Base-by-base conservation (phyloP, 1,140 invertebrate genomes). In the Aculops lycopersici region DNA sequence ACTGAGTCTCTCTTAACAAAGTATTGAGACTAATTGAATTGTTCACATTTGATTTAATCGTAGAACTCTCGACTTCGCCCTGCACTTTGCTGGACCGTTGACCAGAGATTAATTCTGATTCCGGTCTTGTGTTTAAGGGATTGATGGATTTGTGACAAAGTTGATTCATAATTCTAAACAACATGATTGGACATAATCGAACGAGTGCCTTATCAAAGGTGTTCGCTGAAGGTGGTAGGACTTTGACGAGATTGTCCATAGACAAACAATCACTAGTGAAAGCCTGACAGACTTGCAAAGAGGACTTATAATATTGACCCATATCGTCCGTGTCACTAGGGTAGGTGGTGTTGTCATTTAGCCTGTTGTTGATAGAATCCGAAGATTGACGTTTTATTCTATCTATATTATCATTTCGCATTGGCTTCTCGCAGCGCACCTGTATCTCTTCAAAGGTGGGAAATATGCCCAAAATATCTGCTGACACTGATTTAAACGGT, bases 261-360 rank as follows among this genome's bases (percentile, higher is more conserved):
- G 45, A 45, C 5, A 46, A 19, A 39, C 45, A 46, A 14, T 45
- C 37, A 16, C 20, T 17, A 3, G 43, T 45, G 17, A 45, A 42
- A 19, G 35, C 36, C n/a, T 41, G 3, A 38, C 45, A 46, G 15
- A 46, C 17, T 13, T 42, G 24, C n/a, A n/a, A n/a, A n/a, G n/a
- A n/a, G n/a, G n/a, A n/a, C n/a, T n/a, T n/a, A n/a, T n/a, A n/a
- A 31, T 8, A 31, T 31, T 31, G 24, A n/a, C n/a, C n/a, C n/a
- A 31, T 8, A 31, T 31, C 24, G 8, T 31, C n/a, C 24, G n/a
- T n/a, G 8, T 31, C 24, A 31, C 8, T 31, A 8, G 8, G 24
- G n/a, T 31, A 8, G 24, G 8, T 31, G n/a, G 8, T 31, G 24
- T 31, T 31, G 24, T 31, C 24, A n/a, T 31, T 31, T n/a, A 8